Evolutionary conservation across 1,140 invertebrate genomes (phyloP), one percentile per base, ranked within the genome.

Genomic region (Polypedilum pembai): DNA sequence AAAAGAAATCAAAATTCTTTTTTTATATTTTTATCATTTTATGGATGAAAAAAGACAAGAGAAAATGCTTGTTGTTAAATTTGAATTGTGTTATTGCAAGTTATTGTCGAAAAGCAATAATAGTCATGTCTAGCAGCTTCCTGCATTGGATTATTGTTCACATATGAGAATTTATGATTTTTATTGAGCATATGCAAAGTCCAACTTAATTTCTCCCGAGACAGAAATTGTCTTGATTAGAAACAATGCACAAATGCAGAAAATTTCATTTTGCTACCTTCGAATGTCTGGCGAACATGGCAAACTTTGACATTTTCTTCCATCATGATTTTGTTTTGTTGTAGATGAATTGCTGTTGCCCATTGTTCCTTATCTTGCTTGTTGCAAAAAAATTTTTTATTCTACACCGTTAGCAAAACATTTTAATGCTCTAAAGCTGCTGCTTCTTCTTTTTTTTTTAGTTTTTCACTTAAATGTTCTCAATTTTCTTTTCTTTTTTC

Each of bases 281-380:
- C 65, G 65, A 69, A 69, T 21, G 65, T 69, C 65, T 69, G 65
- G 65, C 20, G 65, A 69, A 18, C 20, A 20, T 18, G 65, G 65
- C 17, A 69, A 69, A 69, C 65, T 69, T 69, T 69, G 65, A 69
- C 65, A 69, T 18, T 69, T 69, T 18, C 65, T 20, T 20, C 17
- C 65, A 20, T 69, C 20, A 20, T 18, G 17, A 3, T 21, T 18
- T 69, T 18, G 17, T 8, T 21, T 18, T 69, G 8, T 8, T 21
- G 65, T 18, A 8, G 20, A 69, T 69, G 65, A 69, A 18, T 18
- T 20, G 18, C n/a, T 69, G 17, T 69, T 69, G 5, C 65, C 65
- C 65, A 69, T 69, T 69, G 65, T 21, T n/a, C 65, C 17, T 18
- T 18, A 18, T n/a, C 65, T n/a, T n/a, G n/a, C n/a, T n/a, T 69